Evolutionary conservation across 2,888 invertebrate species (phyloP), one percentile per base, ranked within the genome.

Genomic region (Sinotaia quadrata): DNA sequence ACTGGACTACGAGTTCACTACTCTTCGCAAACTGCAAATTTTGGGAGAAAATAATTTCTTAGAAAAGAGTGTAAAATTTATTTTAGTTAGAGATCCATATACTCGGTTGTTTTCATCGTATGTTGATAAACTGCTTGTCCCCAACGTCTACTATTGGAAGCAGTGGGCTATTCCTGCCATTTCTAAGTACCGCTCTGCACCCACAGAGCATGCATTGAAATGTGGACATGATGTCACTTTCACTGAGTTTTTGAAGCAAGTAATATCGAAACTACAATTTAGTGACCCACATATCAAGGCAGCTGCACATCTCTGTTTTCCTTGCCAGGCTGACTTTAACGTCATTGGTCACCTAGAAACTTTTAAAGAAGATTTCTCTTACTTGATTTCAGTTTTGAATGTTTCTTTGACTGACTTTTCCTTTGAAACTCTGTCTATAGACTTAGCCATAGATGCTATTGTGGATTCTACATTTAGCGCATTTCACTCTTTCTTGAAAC

Each of bases 181-280:
- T 7, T 51, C 41, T 33, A 10, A 36, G 18, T 56, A 59, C 33
- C 63, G 77, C 15, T 29, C 27, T n/a, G 68, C 72, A 10, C 66
- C 77, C 0, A 62, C 73, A 0, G 10, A 44, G 7, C 44, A 47
- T 3, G 68, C 75, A 8, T 34, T 67, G 49, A 10, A 2, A n/a
- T 77, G 77, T 49, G 78, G 78, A 18, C 71, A 77, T 56, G 76
- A 77, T 51, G 69, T 77, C n/a, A 74, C 75, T 2, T 78, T 78
- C 33, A 29, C 49, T 24, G 78, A 77, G 57, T 78, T 75, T 61
- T 52, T 76, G 2, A 70, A 74, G 49, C 76, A 75, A 56, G 70
- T 78, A 8, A 54, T 76, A 1, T 12, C 51, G 24, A 54, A 37
- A 7, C 41, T 71, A 15, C 36, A 59, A 24, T 15, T 4, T 2